Conservation (phyloP, 2,888 invertebrate species). For the Mesorhabditis spiculigera region DNA sequence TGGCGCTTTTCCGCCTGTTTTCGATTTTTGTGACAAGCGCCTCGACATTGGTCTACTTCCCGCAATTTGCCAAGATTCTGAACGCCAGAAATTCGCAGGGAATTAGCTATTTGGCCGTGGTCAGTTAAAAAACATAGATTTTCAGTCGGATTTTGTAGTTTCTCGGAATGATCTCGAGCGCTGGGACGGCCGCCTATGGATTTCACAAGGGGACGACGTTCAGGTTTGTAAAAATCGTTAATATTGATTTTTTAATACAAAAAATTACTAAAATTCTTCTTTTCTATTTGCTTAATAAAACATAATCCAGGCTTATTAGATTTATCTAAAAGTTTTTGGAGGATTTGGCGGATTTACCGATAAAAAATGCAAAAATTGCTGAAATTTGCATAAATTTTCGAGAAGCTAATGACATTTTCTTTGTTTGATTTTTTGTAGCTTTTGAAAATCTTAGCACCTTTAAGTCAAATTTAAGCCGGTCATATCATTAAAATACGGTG, state of each 20-base stretch:
- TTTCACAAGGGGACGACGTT: conserved; percentile 4
- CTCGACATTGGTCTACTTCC: conserved; percentile 4
- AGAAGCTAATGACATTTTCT: not conserved
- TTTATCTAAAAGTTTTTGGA: no score
- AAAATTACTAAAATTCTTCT: no score
- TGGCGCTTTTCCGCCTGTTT: not conserved
- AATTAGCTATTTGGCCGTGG: not conserved
- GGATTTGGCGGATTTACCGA: no score
- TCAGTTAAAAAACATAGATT: not conserved
- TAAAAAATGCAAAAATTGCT: no score
- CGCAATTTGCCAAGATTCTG: not conserved
- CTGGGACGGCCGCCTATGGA: not conserved
- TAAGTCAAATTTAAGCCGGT: not conserved
- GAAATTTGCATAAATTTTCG: no score
- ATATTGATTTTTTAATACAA: no score
- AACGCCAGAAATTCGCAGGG: not conserved
- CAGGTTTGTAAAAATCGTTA: not conserved
- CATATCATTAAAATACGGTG: no score
- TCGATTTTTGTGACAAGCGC: not conserved
- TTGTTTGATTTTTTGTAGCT: not conserved
- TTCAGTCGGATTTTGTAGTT: not conserved
- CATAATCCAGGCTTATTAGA: no score
- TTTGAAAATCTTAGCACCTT: no score
- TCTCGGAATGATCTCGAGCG: not conserved
- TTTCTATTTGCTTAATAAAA: no score